phyloP scores from a whole-genome alignment of 2,113 vertebrate genomes.

The Tachycineta bicolor region DNA sequence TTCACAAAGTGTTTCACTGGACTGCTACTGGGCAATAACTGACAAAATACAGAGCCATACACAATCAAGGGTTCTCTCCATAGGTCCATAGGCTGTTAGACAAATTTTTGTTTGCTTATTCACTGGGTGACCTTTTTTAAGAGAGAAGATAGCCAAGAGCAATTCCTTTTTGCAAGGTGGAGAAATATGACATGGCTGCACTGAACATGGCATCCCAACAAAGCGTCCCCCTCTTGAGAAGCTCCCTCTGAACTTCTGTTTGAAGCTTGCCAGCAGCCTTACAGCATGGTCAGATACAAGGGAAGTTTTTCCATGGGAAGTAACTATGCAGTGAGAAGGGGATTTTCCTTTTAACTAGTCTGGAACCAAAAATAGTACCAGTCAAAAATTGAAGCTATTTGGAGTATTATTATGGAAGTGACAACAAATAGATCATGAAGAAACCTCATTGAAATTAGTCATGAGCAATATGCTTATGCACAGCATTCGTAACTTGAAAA shows the following conservation, averaged over 20 bases:
- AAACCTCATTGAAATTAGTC: not conserved
- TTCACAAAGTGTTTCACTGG: not conserved
- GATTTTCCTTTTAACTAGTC: not conserved
- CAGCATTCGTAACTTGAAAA: not conserved
- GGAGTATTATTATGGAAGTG: not conserved
- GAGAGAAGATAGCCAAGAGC: not conserved
- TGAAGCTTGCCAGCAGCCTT: not conserved
- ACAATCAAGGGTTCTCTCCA: not conserved
- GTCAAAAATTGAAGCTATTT: not conserved
- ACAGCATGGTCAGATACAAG: not conserved
- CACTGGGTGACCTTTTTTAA: not conserved
- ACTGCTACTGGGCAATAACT: not conserved
- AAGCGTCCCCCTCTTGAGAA: not conserved
- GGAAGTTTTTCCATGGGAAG: not conserved
- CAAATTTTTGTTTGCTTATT: not conserved
- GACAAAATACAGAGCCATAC: not conserved
- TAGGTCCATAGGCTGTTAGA: not conserved
- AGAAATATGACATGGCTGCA: not conserved
- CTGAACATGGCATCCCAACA: not conserved
- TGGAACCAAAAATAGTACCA: not conserved
- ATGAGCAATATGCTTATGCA: not conserved
- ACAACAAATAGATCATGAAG: not conserved
- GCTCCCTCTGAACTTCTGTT: not conserved
- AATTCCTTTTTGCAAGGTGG: not conserved
- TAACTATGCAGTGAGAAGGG: not conserved